phyloP scores from a whole-genome alignment of 1,140 invertebrate species.

The Temnothorax nylanderi region DNA sequence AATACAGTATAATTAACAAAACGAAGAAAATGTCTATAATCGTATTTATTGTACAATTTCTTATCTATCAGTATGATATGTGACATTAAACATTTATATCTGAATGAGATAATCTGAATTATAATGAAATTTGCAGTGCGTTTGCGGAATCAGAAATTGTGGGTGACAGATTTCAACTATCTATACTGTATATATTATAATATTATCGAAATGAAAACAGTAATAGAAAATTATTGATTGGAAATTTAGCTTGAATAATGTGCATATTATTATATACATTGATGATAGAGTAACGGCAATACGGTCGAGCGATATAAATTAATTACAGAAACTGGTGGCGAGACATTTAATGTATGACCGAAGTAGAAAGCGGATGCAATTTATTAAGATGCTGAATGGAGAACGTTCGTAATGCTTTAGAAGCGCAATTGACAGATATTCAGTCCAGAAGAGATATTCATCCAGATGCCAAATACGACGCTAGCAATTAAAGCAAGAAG shows the following conservation, averaged over 20 bases:
- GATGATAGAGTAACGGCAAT: constrained; percentile 31
- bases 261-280: no score
- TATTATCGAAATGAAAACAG: not conserved
- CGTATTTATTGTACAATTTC: not conserved
- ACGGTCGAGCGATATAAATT: constrained; percentile 10
- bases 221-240: constrained; percentile 1
- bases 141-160: not conserved
- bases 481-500: constrained; percentile 39
- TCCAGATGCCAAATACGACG: not conserved
- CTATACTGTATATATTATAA: not conserved
- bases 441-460: constrained; percentile 7
- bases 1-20: not conserved
- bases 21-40: not conserved
- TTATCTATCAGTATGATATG: not conserved
- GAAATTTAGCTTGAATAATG: not conserved
- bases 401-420: constrained; percentile 6
- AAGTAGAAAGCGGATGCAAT: constrained; percentile 41
- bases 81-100: not conserved
- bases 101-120: constrained; percentile 16
- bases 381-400: constrained; percentile 53
- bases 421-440: constrained; percentile 32
- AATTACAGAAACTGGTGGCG: constrained; percentile 19
- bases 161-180: not conserved
- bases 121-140: not conserved
- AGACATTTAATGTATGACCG: not conserved